These are phyloP conservation scores for Mnemiopsis leidyi DNA, from an alignment of 37 sponge, comb jelly and placozoan species.

Conservation along the genomic window DNA sequence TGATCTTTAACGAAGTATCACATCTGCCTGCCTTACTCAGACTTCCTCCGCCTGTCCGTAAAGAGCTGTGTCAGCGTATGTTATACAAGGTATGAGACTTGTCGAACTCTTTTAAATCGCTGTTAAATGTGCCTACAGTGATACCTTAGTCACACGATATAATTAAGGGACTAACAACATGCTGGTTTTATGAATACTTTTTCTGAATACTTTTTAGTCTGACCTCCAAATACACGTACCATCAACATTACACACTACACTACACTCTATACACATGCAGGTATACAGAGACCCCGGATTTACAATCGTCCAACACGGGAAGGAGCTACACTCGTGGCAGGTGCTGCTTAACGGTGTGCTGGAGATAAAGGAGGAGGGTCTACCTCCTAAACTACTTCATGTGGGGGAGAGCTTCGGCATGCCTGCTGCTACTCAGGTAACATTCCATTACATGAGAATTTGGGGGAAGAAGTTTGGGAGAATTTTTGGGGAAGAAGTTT, in stretches of 20 bases:
- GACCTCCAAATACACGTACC: too few species aligned
- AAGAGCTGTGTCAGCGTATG: constrained; percentile 54
- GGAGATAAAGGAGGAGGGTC: constrained; percentile 51
- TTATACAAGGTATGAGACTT: constrained; percentile 41
- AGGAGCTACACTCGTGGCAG: constrained; percentile 64
- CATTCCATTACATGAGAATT: too few species aligned
- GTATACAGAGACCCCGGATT: constrained; percentile 62
- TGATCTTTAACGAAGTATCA: constrained; percentile 56
- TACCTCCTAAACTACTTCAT: constrained; percentile 41
- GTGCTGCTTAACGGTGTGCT: constrained; percentile 53
- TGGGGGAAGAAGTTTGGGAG: too few species aligned
- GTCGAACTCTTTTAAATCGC: too few species aligned
- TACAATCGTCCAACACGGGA: constrained; percentile 3
- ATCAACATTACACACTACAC: neutral
- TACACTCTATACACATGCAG: neutral
- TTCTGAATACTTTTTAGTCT: too few species aligned
- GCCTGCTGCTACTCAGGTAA: constrained; percentile 65
- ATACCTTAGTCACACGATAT: too few species aligned
- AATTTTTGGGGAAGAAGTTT: too few species aligned
- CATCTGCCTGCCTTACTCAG: constrained; percentile 47
- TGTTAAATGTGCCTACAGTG: too few species aligned
- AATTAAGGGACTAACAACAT: too few species aligned
- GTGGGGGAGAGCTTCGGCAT: constrained; percentile 64
- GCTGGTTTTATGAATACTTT: too few species aligned
- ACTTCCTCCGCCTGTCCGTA: constrained; percentile 40